phyloP scores from a whole-genome alignment of 2,113 vertebrate genomes.

The Cyanocitta stelleri region DNA sequence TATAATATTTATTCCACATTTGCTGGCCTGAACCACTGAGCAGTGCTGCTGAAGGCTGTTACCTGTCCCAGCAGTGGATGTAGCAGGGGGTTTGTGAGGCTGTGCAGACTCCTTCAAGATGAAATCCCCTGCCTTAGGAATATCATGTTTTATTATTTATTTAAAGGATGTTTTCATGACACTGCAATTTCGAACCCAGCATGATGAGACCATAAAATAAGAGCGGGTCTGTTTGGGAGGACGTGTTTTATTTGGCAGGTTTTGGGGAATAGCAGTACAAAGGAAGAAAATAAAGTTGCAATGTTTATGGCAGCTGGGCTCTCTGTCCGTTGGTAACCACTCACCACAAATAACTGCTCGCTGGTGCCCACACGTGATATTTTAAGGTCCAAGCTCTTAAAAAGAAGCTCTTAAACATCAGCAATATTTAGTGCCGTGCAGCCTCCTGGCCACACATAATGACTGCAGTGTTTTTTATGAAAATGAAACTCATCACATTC shows the following conservation, averaged over 20 bases:
- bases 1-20: not conserved
- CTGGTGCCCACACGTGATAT: conserved; percentile 35
- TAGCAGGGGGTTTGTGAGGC: not conserved
- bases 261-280: not conserved
- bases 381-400: conserved; percentile 37
- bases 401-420: conserved; percentile 32
- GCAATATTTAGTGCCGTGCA: conserved; percentile 36
- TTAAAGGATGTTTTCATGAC: conserved; percentile 42
- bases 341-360: conserved; percentile 55
- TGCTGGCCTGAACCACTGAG: not conserved
- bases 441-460: conserved; percentile 34
- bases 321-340: conserved; percentile 27
- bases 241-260: conserved; percentile 45
- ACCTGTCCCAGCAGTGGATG: not conserved
- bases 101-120: not conserved
- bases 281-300: conserved; percentile 30
- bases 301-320: conserved; percentile 27
- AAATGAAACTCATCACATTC: conserved; percentile 42
- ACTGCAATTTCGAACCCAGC: conserved; percentile 35
- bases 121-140: not conserved
- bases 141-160: conserved; percentile 38
- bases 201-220: conserved; percentile 4
- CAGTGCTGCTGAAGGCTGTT: not conserved
- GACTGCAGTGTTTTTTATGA: conserved; percentile 46
- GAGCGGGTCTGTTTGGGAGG: not conserved